A percentile compares a stretch with the other conserved stretches of the same genome.
Evolutionary conservation across 2,797 vertebrate genomes (phyloP).

Genomic region (Tokudaia tokunoshimensis): DNA sequence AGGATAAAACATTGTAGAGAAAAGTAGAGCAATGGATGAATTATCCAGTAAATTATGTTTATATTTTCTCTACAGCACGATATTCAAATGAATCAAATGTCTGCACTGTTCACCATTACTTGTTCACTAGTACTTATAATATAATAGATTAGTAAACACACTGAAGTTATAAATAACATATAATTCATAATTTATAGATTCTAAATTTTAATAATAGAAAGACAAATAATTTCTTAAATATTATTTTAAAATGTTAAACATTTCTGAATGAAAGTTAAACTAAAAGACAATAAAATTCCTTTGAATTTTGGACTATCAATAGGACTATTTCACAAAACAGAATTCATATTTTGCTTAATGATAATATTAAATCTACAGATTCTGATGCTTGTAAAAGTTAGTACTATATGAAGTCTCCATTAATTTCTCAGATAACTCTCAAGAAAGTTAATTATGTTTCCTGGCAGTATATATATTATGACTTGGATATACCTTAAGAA

Average conservation of each 20-base stretch:
- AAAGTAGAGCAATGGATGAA: not conserved
- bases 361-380: not conserved
- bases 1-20: not conserved
- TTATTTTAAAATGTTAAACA: not conserved
- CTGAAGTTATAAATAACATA: no score
- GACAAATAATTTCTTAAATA: not conserved
- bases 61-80: not conserved
- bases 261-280: conserved; percentile 14
- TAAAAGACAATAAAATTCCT: not conserved
- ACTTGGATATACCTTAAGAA: not conserved
- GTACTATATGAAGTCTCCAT: not conserved
- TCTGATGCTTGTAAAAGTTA: not conserved
- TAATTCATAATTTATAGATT: not conserved
- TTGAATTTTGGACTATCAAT: not conserved
- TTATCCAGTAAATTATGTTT: not conserved
- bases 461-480: not conserved
- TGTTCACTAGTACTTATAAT: not conserved
- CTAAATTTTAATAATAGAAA: not conserved
- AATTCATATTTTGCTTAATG: not conserved
- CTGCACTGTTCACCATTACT: not conserved
- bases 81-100: not conserved
- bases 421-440: conserved; percentile 9
- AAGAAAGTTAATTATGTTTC: conserved; percentile 25
- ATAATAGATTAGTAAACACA: not conserved
- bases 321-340: not conserved